Percentiles rank a stretch among this genome's conserved stretches.
Evolutionary conservation across 2,888 invertebrate species (phyloP).

Genomic region (Hemaris fuciformis): DNA sequence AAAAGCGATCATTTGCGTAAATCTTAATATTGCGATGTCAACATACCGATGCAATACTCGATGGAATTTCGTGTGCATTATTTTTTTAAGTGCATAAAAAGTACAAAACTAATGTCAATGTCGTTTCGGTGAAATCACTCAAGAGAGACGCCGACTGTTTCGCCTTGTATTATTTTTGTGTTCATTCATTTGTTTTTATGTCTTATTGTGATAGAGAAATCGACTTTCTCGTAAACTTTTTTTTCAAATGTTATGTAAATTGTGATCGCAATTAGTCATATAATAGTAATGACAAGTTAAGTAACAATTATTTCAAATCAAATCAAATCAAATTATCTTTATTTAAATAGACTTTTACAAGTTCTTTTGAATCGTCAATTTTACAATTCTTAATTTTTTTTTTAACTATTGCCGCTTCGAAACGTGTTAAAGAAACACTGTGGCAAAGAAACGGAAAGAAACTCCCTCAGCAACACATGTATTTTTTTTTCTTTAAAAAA

Average conservation of each 20-base stretch:
- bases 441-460: too few species aligned
- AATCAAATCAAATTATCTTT: too few species aligned
- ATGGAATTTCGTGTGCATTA: constrained; percentile 45
- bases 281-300: background rate
- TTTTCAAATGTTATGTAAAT: background rate
- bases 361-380: too few species aligned
- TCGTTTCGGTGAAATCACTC: constrained; percentile 46
- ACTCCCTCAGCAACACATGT: too few species aligned
- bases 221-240: constrained; percentile 14
- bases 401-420: too few species aligned
- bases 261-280: background rate
- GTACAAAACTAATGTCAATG: constrained; percentile 58
- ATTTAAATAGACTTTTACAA: too few species aligned
- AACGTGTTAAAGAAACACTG: too few species aligned
- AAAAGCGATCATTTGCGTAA: constrained; percentile 60
- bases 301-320: background rate
- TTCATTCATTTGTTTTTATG: constrained; percentile 21
- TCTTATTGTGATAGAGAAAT: constrained; percentile 18
- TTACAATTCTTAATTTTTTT: too few species aligned
- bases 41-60: constrained; percentile 50
- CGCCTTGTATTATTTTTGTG: constrained; percentile 24
- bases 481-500: too few species aligned
- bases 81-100: constrained; percentile 3
- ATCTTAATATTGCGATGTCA: constrained; percentile 58
- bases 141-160: constrained; percentile 33